phyloP scores from a whole-genome alignment of 2,888 invertebrate genomes.

The Hirtodrosophila trivittata region DNA sequence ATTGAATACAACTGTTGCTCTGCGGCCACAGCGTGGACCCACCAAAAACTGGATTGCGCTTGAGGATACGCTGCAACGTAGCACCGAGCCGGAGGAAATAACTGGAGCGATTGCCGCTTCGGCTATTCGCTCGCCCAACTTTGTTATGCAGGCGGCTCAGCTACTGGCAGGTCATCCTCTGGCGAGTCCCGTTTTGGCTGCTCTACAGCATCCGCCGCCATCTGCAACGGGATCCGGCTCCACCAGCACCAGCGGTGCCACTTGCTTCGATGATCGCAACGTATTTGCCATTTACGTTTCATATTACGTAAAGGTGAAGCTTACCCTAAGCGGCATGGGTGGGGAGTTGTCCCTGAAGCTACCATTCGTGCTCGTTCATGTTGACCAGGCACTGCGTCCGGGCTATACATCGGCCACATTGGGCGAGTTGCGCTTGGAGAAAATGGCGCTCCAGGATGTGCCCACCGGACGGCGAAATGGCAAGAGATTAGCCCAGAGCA shows the following conservation, averaged over 20 bases:
- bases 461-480: constrained; percentile 62
- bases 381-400: constrained; percentile 74
- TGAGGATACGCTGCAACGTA: constrained; percentile 92
- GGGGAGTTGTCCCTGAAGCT: constrained; percentile 91
- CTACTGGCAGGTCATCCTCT: constrained; percentile 52
- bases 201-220: constrained; percentile 47
- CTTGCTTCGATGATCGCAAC: constrained; percentile 87
- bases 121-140: constrained; percentile 85
- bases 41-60: constrained; percentile 96
- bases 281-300: constrained; percentile 96
- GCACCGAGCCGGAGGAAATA: constrained; percentile 86
- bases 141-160: constrained; percentile 61
- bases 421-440: constrained; percentile 60
- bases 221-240: constrained; percentile 6
- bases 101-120: constrained; percentile 85
- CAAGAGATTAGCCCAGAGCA: constrained; percentile 5
- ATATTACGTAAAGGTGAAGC: constrained; percentile 94
- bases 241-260: constrained; percentile 19
- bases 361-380: constrained; percentile 91
- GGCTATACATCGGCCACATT: constrained; percentile 50
- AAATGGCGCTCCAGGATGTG: constrained; percentile 74
- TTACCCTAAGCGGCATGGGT: constrained; percentile 91
- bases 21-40: constrained; percentile 89
- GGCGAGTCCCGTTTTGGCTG: constrained; percentile 66
- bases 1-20: constrained; percentile 87